Base-by-base conservation (phyloP, 2,888 invertebrate genomes). In the Archaeoteleia sp. region DNA sequence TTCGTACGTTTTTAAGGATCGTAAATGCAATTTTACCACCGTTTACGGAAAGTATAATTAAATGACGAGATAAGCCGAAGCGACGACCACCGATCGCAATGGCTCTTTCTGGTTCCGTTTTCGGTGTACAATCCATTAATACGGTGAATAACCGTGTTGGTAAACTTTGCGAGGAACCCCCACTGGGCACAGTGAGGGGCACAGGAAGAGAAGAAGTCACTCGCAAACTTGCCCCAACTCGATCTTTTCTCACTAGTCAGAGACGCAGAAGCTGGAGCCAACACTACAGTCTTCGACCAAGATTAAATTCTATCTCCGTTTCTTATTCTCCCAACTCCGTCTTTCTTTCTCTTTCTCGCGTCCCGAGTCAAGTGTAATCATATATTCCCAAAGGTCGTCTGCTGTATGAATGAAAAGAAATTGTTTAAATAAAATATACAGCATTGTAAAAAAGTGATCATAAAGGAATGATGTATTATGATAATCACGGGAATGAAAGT, bases 11-110 rank as follows among this genome's bases (percentile, higher is more conserved):
- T 70, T 74, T 25, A 58, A 57, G 54, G 70, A 73, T 72, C 76
- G 72, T 78, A 74, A 75, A 74, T 67, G 67, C 70, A 67, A 73
- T 75, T 78, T 78, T 74, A 74, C 66, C 70, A 54, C 54, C 66
- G 58, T 54, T 71, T 71, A 63, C 68, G 70, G 62, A 66, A 67
- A 72, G 61, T 67, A 55, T 73, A 72, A 76, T 75, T 70, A 77
- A 75, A 74, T 66, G 67, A 74, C 58, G 70, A 67, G 58, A 58
- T 54, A 71, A 66, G 60, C 35, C 49, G 29, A 61, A 30, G 51
- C 30, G 46, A 29, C 46, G 30, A 17, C 32, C 32, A 34, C 51
- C 46, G 42, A 46, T 43, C 45, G 30, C 34, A n/a, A 15, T 17
- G 40, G 35, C 20, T 55, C 20, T 37, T 45, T 34, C 29, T 20